Evolutionary conservation across 2,113 vertebrate species (phyloP), one percentile per base, ranked within the genome.

Genomic region (Chloroceryle aenea): DNA sequence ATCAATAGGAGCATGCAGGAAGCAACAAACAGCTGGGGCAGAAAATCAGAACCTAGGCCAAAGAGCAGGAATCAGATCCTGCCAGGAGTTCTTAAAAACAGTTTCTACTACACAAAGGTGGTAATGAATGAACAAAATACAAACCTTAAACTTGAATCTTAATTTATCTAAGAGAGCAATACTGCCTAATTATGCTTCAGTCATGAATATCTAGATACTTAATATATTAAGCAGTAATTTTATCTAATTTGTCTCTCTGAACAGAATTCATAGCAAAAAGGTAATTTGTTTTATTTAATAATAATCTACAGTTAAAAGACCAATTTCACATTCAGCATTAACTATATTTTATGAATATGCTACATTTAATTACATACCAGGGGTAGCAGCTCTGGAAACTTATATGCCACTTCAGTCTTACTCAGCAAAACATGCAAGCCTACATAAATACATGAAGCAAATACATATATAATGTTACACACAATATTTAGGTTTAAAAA

Each of bases 401-500:
- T 99, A 94, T 99, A 99, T 2, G 99, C 99, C 86, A 99, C 99
- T 97, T 99, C 99, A 30, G 98, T 99, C 98, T 98, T 99, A 98
- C 99, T 99, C 95, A 99, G 98, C 86, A 99, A 98, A 71, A 99
- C 98, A 88, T 99, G 99, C 79, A 99, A 98, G 83, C 99, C 99
- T 99, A 96, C 34, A 89, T 4, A 63, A 82, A 88, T 29, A 77
- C 64, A 96, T 7, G 87, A 87, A 93, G 62, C 68, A 85, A 78
- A 85, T 25, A 0, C 8, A 47, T 8, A 47, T 3, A 64, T 27
- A 72, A 27, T 66, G 87, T 78, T 62, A 87, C 13, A 80, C 11
- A 26, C 7, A 47, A 2, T 34, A 67, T n/a, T n/a, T n/a, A n/a
- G 3, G 8, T 32, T 53, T 58, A 77, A 17, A 43, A 71, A 81